Base-by-base conservation (phyloP, 1,140 invertebrate species). In the Patella vulgata region DNA sequence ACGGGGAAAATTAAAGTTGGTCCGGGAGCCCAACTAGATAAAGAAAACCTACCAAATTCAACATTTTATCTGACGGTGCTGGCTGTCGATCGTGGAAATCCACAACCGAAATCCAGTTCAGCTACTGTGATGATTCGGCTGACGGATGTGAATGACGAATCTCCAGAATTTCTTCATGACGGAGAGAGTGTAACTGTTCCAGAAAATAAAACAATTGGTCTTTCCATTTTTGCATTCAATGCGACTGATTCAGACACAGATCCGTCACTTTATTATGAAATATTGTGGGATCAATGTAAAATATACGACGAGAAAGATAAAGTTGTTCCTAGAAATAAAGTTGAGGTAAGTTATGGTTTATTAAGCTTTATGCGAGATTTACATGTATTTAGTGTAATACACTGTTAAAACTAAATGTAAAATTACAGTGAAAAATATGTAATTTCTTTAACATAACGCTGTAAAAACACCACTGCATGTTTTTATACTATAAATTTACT, bases 131-230 rank as follows among this genome's bases (percentile, higher is more conserved):
- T 25, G 9, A 61, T 78, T 6, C 59, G 54, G 11, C 50, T 78
- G 0, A 33, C 30, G n/a, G 76, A 78, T 59, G 58, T 74, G 27
- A 78, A 78, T 51, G 70, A 78, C 51, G 63, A 71, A 40, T 23
- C 42, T 9, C 76, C 76, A 27, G 27, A 46, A 2, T 72, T 76
- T 46, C 33, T 5, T 14, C 12, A 36, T 21, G 1, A 30, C 9
- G 30, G 52, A 11, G 30, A 28, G 8, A 42, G 30, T 8, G 23
- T 53, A 36, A 19, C 31, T 44, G 51, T 73, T 12, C 23, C 17
- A 19, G 71, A 73, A 50, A 50, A 50, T 12, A 33, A 59, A 28
- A 23, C 21, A 2, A 0, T 23, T 8, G 19, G 12, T 8, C 33
- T 33, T 23, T 12, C 17, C 11, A 25, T 59, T 31, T 3, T 8